Evolutionary conservation across 2,797 vertebrate species (phyloP).

Genomic region (Sebastes wilsoni): DNA sequence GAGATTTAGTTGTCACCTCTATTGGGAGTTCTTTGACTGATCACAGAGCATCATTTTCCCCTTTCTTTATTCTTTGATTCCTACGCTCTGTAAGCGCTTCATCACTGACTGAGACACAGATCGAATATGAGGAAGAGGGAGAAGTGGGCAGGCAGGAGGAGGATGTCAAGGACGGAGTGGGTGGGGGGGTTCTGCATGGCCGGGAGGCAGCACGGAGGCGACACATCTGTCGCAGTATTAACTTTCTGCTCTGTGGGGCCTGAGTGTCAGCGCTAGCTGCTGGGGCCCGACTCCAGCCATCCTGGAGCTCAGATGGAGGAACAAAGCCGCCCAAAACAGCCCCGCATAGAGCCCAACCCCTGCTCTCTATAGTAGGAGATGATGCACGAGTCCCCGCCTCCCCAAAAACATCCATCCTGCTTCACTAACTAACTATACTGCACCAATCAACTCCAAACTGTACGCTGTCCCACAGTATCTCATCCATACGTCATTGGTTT

Average conservation of each 20-base stretch:
- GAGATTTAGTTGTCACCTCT: background rate
- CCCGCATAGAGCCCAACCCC: conserved; percentile 26
- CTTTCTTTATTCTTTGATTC: background rate
- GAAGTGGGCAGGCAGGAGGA: conserved; percentile 43
- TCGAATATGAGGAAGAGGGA: conserved; percentile 58
- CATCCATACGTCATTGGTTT: background rate
- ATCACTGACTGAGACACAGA: background rate
- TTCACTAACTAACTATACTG: background rate
- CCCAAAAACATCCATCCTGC: background rate
- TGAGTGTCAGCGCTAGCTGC: conserved; percentile 83
- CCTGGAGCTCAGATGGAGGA: conserved; percentile 64
- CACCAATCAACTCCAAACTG: background rate
- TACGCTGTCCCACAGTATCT: background rate
- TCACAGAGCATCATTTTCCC: background rate
- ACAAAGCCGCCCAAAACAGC: conserved; percentile 39
- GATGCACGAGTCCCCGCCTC: background rate
- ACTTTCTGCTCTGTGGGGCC: conserved; percentile 94
- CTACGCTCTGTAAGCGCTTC: background rate
- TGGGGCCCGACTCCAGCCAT: conserved; percentile 47
- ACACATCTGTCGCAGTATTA: conserved; percentile 97
- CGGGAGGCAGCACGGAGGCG: conserved; percentile 89
- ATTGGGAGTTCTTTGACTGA: background rate
- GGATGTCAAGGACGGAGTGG: conserved; percentile 63
- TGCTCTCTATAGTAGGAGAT: background rate
- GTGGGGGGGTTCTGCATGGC: conserved; percentile 83